phyloP scores from a whole-genome alignment of 2,888 invertebrate species.

The Noctua janthe region DNA sequence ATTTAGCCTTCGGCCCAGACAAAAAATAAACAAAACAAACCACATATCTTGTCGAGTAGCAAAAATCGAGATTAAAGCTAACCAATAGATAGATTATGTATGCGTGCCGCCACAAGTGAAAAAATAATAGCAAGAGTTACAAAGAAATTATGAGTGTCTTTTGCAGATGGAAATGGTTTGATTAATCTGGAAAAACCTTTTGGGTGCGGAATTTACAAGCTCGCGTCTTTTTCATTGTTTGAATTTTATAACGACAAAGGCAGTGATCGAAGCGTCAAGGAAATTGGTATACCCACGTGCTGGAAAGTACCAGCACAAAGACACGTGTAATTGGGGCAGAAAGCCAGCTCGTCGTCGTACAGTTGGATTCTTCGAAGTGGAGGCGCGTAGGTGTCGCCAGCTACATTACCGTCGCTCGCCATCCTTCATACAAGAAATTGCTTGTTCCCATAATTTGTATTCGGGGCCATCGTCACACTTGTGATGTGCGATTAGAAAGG shows the following conservation, averaged over 20 bases:
- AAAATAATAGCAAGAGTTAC: not conserved
- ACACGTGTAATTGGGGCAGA: slow-evolving; percentile 83
- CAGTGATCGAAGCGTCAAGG: slow-evolving; percentile 45
- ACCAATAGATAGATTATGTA: slow-evolving; percentile 39
- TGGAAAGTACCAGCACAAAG: slow-evolving; percentile 54
- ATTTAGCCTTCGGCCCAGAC: slow-evolving; percentile 80
- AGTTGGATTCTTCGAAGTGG: slow-evolving; percentile 87
- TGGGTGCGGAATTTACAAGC: not conserved
- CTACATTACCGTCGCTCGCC: slow-evolving; percentile 80
- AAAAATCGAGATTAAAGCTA: slow-evolving; percentile 28
- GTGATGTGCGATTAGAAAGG: slow-evolving; percentile 88
- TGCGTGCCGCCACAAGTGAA: not conserved
- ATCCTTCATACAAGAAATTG: slow-evolving; percentile 88
- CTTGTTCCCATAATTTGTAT: slow-evolving; percentile 89
- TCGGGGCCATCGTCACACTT: slow-evolving; percentile 89
- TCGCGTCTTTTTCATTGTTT: slow-evolving; percentile 6
- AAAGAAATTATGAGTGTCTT: slow-evolving; percentile 2
- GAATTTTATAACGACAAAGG: not conserved
- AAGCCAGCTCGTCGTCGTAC: slow-evolving; percentile 80
- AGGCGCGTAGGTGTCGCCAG: slow-evolving; percentile 85
- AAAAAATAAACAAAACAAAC: slow-evolving; percentile 70
- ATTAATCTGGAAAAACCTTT: slow-evolving; percentile 11
- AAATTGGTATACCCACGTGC: slow-evolving; percentile 64
- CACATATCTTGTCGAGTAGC: not conserved
- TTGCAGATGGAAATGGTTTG: not conserved